Conservation (phyloP, 2,113 vertebrate genomes). For the Hystrix cristata region DNA sequence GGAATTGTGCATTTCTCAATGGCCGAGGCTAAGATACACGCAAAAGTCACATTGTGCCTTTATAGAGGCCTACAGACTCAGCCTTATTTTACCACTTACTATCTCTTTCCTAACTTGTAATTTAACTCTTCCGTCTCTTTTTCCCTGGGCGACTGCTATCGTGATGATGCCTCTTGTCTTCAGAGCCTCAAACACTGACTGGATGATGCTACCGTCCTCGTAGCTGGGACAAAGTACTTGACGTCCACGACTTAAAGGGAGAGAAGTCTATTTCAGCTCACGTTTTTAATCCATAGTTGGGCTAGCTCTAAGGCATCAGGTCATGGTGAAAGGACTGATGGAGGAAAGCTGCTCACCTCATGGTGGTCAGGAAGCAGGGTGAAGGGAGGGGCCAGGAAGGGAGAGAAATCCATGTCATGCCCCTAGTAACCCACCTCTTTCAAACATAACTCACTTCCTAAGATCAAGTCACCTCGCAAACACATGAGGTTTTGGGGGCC, state of each 20-base stretch:
- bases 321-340: not conserved
- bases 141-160: too few species aligned
- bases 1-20: not conserved
- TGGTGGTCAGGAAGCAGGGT: not conserved
- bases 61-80: not conserved
- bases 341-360: not conserved
- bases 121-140: not conserved
- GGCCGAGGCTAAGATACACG: not conserved
- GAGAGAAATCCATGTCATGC: not conserved
- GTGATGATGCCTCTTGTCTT: not conserved
- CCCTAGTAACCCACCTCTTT: not conserved
- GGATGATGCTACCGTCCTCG: not conserved
- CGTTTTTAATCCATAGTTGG: not conserved
- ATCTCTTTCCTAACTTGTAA: not conserved
- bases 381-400: not conserved
- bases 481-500: not conserved
- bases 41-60: not conserved
- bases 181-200: not conserved
- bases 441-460: not conserved
- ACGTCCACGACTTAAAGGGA: not conserved
- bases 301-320: not conserved
- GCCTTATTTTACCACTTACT: not conserved
- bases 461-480: not conserved
- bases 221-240: not conserved
- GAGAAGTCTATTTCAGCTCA: not conserved